Evolutionary conservation across 2,888 invertebrate species (phyloP).

Genomic region (Mesopsocus fuscifrons): DNA sequence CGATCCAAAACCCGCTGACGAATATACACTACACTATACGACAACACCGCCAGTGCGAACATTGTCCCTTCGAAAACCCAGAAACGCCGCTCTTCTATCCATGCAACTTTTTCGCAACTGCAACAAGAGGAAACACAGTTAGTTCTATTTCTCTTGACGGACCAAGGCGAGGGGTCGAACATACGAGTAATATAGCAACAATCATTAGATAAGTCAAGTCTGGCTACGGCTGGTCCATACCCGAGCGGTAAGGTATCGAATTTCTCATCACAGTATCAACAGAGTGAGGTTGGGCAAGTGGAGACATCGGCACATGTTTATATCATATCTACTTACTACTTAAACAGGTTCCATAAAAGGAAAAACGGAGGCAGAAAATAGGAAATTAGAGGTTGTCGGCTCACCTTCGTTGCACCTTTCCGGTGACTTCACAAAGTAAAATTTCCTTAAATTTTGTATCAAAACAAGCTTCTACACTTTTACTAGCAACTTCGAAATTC

Average conservation of each 20-base stretch:
- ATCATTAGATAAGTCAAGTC: background rate
- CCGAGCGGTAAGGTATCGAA: too few species aligned
- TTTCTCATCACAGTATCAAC: too few species aligned
- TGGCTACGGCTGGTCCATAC: background rate
- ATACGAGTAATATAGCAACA: too few species aligned
- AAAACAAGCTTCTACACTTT: constrained; percentile 62
- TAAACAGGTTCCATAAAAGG: too few species aligned
- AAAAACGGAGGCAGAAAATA: too few species aligned
- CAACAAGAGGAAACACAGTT: constrained; percentile 21
- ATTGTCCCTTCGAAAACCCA: constrained; percentile 63
- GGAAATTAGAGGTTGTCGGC: too few species aligned
- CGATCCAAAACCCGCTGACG: constrained; percentile 46
- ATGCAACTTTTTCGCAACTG: constrained; percentile 71
- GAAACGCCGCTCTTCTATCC: constrained; percentile 65
- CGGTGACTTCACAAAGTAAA: constrained; percentile 51
- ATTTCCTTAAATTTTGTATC: constrained; percentile 71
- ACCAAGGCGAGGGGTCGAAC: background rate
- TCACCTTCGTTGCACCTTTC: constrained; percentile 59
- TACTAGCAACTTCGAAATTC: constrained; percentile 66
- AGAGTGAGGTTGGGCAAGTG: too few species aligned
- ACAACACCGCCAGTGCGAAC: constrained; percentile 41
- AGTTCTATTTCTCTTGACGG: background rate
- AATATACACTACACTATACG: constrained; percentile 41
- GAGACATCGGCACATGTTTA: too few species aligned
- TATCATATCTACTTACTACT: too few species aligned